These are phyloP conservation scores for Girardia tigrina DNA, from an alignment of 2,888 invertebrate species.

Conservation along the genomic window DNA sequence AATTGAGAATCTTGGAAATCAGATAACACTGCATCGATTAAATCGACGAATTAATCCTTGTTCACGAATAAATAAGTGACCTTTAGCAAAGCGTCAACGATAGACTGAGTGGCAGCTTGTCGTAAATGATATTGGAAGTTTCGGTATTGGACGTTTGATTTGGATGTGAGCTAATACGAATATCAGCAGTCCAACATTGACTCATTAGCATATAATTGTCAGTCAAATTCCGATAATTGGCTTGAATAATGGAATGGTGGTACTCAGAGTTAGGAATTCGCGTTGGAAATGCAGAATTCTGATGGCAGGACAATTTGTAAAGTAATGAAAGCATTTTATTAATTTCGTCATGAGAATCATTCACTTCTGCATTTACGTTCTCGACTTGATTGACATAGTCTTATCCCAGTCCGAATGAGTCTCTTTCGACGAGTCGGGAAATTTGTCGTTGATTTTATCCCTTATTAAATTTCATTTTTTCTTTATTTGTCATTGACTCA, in stretches of 20 bases:
- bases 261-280: slow-evolving; percentile 2
- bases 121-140: too few species aligned
- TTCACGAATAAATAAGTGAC: not conserved
- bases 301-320: slow-evolving; percentile 6
- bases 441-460: slow-evolving; percentile 16
- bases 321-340: slow-evolving; percentile 7
- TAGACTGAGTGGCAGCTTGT: slow-evolving; percentile 5
- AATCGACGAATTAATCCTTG: slow-evolving; percentile 4
- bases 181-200: not conserved
- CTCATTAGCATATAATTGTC: slow-evolving; percentile 19
- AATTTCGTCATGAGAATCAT: slow-evolving; percentile 9
- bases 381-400: not conserved
- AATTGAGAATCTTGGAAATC: slow-evolving; percentile 9
- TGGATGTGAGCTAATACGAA: not conserved
- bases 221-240: not conserved
- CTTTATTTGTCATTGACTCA: too few species aligned
- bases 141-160: not conserved
- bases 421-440: slow-evolving; percentile 8
- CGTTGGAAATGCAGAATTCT: slow-evolving; percentile 6
- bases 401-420: not conserved
- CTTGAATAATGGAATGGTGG: slow-evolving; percentile 7
- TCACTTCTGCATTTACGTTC: not conserved
- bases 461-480: not conserved
- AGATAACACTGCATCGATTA: not conserved
- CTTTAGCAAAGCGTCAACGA: not conserved